phyloP scores from a whole-genome alignment of 2,888 invertebrate genomes.

The Callosobruchus maculatus region DNA sequence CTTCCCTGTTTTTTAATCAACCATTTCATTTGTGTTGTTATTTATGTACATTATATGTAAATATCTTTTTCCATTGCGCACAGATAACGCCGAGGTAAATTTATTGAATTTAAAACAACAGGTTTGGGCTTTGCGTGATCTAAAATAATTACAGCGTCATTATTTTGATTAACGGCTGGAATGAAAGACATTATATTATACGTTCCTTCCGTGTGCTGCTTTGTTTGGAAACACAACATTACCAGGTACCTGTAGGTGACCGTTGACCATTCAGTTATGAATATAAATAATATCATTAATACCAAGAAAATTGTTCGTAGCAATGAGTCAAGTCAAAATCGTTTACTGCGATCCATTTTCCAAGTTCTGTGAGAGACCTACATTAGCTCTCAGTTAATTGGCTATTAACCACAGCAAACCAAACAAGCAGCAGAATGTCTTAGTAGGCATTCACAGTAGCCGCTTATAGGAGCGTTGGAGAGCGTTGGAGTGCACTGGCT shows the following conservation, averaged over 20 bases:
- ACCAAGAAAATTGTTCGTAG: no score
- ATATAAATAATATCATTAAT: no score
- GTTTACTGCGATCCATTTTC: no score
- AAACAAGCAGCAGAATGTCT: no score
- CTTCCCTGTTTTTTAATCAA: background rate
- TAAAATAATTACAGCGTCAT: background rate
- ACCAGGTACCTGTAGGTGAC: background rate
- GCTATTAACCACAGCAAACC: no score
- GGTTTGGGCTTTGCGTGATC: background rate
- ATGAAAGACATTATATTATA: background rate
- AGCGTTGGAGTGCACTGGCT: no score
- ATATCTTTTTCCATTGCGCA: background rate
- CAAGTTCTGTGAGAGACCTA: no score
- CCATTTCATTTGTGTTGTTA: background rate
- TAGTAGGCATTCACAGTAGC: no score
- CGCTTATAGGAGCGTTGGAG: no score
- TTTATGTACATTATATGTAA: background rate
- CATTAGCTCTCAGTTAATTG: no score
- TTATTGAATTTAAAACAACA: background rate
- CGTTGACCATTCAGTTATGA: background rate
- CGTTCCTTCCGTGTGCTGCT: background rate
- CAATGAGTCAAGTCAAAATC: no score
- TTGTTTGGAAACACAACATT: background rate
- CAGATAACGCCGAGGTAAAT: background rate
- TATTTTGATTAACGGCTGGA: background rate